phyloP scores from a whole-genome alignment of 2,888 invertebrate genomes.

The Agrotis segetum region DNA sequence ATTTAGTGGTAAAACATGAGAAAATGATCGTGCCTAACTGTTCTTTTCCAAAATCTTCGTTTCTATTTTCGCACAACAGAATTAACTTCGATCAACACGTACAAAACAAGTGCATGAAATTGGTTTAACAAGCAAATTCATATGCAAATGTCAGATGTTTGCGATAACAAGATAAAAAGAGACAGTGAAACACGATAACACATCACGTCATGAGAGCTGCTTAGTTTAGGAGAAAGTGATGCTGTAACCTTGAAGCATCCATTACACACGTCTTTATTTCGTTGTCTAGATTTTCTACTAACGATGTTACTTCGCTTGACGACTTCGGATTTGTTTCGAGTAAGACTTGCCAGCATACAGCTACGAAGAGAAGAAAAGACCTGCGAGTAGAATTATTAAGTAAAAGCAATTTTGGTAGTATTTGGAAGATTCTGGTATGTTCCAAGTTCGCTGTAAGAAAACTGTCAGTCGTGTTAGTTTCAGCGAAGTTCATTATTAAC shows the following conservation, averaged over 20 bases:
- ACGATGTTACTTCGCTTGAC: neutral
- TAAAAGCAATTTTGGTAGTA: neutral
- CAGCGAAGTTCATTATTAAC: neutral
- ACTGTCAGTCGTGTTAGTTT: neutral
- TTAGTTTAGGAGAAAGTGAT: constrained; percentile 72
- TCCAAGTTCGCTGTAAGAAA: neutral
- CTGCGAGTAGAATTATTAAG: neutral
- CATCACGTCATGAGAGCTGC: constrained; percentile 68
- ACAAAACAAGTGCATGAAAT: constrained; percentile 44
- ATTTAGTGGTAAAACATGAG: neutral
- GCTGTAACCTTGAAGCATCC: constrained; percentile 63
- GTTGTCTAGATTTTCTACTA: constrained; percentile 31
- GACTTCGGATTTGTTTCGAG: neutral
- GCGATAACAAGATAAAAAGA: constrained; percentile 69
- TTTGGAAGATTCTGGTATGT: neutral
- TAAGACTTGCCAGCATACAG: neutral
- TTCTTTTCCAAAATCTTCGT: constrained; percentile 4
- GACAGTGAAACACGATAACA: constrained; percentile 67
- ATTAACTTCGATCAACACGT: constrained; percentile 44
- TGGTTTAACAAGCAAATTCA: constrained; percentile 44
- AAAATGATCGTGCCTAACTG: constrained; percentile 3
- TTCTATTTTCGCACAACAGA: constrained; percentile 24
- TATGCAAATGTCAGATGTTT: constrained; percentile 61
- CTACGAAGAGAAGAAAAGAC: neutral
- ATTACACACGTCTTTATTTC: constrained; percentile 42